phyloP scores from a whole-genome alignment of 2,888 invertebrate species.

The Augiades crinisus region DNA sequence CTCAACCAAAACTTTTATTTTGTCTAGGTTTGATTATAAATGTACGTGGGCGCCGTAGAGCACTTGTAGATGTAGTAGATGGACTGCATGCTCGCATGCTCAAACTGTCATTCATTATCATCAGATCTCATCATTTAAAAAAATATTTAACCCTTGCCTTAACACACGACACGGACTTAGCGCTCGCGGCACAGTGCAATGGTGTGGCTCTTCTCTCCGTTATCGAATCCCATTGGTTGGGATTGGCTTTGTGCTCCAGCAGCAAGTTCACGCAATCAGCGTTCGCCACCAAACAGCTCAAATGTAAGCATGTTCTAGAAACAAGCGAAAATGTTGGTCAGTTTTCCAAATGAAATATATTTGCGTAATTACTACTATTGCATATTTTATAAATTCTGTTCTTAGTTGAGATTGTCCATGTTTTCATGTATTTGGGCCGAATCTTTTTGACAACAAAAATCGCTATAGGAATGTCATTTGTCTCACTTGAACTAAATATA shows the following conservation, averaged over 20 bases:
- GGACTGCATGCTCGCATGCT: too few relatives aligned
- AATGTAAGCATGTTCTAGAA: conserved; percentile 83
- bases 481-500: too few relatives aligned
- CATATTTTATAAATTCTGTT: neutral
- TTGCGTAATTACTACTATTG: neutral
- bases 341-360: conserved; percentile 46
- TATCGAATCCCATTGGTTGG: conserved; percentile 86
- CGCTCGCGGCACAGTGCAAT: conserved; percentile 88
- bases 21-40: too few relatives aligned
- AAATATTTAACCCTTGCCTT: conserved; percentile 65
- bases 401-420: too few relatives aligned
- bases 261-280: conserved; percentile 86
- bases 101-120: too few relatives aligned
- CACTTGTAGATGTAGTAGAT: too few relatives aligned
- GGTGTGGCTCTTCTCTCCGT: conserved; percentile 86
- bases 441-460: too few relatives aligned
- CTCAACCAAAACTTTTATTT: too few relatives aligned
- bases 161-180: conserved; percentile 82
- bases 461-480: too few relatives aligned
- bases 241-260: conserved; percentile 84
- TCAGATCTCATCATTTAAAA: too few relatives aligned
- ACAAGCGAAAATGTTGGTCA: conserved; percentile 88
- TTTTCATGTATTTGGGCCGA: too few relatives aligned
- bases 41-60: too few relatives aligned
- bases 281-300: conserved; percentile 89